phyloP scores from a whole-genome alignment of 1,140 invertebrate species.

The Scaptodrosophila lebanonensis region DNA sequence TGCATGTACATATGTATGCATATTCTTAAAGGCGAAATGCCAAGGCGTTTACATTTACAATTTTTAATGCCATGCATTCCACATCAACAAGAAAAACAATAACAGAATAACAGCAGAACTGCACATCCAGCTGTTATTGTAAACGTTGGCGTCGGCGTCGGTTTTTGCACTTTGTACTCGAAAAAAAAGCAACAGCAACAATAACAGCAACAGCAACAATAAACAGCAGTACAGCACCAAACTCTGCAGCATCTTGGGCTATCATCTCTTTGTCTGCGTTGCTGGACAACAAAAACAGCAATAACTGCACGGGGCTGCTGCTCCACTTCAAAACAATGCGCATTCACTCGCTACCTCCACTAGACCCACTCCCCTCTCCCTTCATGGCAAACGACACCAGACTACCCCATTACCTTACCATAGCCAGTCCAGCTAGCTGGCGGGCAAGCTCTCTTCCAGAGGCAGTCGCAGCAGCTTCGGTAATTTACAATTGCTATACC shows the following conservation, averaged over 20 bases:
- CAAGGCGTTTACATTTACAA: conserved; percentile 53
- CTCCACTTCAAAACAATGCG: conserved; percentile 59
- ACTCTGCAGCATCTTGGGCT: conserved; percentile 34
- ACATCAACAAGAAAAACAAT: conserved; percentile 20
- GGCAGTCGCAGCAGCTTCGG: conserved; percentile 31
- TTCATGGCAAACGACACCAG: too few relatives aligned
- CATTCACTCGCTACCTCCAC: conserved; percentile 32
- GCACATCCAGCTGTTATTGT: conserved; percentile 32
- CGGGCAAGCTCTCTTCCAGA: conserved; percentile 7
- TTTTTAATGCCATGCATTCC: conserved; percentile 64
- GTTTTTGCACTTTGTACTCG: conserved; percentile 53
- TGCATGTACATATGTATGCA: too few relatives aligned
- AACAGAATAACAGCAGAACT: conserved; percentile 14
- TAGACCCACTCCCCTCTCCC: too few relatives aligned
- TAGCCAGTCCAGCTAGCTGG: conserved; percentile 1
- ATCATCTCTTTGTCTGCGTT: conserved; percentile 32
- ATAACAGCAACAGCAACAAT: conserved; percentile 3
- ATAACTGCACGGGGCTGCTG: conserved; percentile 15
- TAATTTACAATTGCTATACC: conserved; percentile 68
- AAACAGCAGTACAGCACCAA: too few relatives aligned
- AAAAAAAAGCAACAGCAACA: conserved; percentile 27
- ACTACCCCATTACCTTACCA: too few relatives aligned
- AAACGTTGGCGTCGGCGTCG: too few relatives aligned
- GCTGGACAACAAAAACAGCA: conserved; percentile 12
- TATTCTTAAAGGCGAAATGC: conserved; percentile 26